Percentiles rank a stretch among this genome's conserved stretches.
These are phyloP conservation scores for Pachypsylla venusta DNA, from an alignment of 1,140 invertebrate genomes.

Conservation along the genomic window DNA sequence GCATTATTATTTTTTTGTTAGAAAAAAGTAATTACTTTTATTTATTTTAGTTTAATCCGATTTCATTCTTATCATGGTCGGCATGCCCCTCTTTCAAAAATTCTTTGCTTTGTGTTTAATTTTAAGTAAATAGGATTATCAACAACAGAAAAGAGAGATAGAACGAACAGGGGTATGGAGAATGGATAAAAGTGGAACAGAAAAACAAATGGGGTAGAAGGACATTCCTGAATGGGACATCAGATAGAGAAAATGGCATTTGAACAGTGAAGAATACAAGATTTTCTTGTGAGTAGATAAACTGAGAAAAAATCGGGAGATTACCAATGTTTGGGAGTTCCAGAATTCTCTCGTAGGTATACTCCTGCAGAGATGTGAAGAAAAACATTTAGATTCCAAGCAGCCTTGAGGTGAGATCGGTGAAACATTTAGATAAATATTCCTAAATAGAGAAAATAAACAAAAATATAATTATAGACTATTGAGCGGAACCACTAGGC, in stretches of 20 bases:
- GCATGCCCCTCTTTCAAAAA: background rate
- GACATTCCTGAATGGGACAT: background rate
- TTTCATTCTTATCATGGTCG: constrained; percentile 8
- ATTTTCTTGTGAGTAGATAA: background rate
- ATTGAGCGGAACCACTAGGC: too few relatives aligned
- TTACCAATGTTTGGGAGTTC: too few relatives aligned
- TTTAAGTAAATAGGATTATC: constrained; percentile 7
- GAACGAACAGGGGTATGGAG: too few relatives aligned
- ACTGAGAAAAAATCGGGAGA: background rate
- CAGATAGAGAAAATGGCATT: background rate
- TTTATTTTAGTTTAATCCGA: constrained; percentile 10
- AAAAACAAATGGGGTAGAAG: background rate
- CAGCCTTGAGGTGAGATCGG: too few relatives aligned
- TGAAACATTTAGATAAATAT: too few relatives aligned
- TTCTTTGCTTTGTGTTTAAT: background rate
- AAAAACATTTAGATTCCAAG: too few relatives aligned
- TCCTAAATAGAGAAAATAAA: too few relatives aligned
- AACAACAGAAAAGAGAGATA: background rate
- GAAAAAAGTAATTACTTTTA: constrained; percentile 9
- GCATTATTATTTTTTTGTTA: background rate
- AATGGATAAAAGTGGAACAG: constrained; percentile 1
- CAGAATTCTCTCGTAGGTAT: too few relatives aligned
- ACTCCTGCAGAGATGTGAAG: too few relatives aligned
- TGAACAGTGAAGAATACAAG: background rate
- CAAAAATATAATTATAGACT: too few relatives aligned